These are phyloP conservation scores for Tachyglossus aculeatus DNA, from an alignment of 2,797 vertebrate genomes.

Conservation along the genomic window DNA sequence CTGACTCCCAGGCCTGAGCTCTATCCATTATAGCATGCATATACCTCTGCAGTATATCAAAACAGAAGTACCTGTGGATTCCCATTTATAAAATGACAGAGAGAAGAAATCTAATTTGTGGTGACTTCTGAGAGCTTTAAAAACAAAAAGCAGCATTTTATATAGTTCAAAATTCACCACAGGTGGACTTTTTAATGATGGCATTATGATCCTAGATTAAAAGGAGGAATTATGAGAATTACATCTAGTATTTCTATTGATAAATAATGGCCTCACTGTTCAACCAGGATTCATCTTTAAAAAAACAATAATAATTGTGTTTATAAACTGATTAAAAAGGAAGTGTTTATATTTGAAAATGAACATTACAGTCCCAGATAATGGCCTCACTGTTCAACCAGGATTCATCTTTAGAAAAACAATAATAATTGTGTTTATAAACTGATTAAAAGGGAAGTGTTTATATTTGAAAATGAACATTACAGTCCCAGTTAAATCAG, in stretches of 20 bases:
- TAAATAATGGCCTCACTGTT: too few relatives aligned
- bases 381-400: too few relatives aligned
- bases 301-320: too few relatives aligned
- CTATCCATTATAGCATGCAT: background rate
- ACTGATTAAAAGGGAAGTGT: background rate
- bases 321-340: background rate
- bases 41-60: background rate
- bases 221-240: too few relatives aligned
- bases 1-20: too few relatives aligned
- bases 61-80: background rate
- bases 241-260: too few relatives aligned
- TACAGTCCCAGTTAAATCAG: too few relatives aligned
- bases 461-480: background rate
- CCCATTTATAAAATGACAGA: background rate
- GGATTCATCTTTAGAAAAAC: too few relatives aligned
- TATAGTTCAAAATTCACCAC: slow-evolving; percentile 10
- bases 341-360: background rate
- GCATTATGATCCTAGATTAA: background rate
- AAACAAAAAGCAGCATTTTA: slow-evolving; percentile 15
- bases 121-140: background rate
- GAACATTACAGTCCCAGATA: too few relatives aligned
- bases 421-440: background rate
- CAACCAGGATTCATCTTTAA: too few relatives aligned
- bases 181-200: slow-evolving; percentile 1
- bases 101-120: background rate